These are phyloP conservation scores for Phalacrocorax pelagicus DNA, from an alignment of 2,113 vertebrate species.

Conservation along the genomic window DNA sequence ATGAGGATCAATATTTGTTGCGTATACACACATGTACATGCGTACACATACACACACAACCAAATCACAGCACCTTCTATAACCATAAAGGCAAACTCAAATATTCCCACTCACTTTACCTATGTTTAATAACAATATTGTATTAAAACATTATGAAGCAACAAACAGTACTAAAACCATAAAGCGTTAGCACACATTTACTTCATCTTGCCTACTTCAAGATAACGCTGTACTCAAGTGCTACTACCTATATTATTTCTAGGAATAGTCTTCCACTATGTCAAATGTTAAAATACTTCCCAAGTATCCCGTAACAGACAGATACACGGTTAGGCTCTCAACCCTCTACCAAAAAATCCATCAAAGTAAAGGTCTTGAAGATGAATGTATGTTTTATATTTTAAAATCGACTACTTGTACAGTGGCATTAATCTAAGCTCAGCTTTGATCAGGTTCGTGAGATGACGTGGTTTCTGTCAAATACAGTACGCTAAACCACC, in stretches of 20 bases:
- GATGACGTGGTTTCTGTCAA: background rate
- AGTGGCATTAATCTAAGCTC: background rate
- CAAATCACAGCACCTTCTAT: background rate
- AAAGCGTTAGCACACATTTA: background rate
- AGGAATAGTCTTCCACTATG: background rate
- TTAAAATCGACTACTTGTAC: background rate
- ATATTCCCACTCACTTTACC: background rate
- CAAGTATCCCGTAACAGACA: background rate
- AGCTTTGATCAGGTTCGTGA: background rate
- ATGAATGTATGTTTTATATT: background rate
- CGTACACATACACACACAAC: fast-evolving
- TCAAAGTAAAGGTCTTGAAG: background rate
- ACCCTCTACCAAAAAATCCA: background rate
- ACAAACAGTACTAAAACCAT: background rate
- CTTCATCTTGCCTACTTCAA: background rate
- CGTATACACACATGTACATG: fast-evolving
- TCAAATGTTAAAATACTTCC: background rate
- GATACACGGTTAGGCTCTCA: background rate
- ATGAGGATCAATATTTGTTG: fast-evolving
- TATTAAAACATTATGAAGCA: background rate
- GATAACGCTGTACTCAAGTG: background rate
- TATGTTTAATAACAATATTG: fast-evolving
- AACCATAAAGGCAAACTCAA: background rate
- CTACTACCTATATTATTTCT: background rate
- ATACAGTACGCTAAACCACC: fast-evolving